Percentiles rank a stretch among this genome's conserved stretches.
Evolutionary conservation across 2,888 invertebrate species (phyloP).

Genomic region (Chironomus riparius): DNA sequence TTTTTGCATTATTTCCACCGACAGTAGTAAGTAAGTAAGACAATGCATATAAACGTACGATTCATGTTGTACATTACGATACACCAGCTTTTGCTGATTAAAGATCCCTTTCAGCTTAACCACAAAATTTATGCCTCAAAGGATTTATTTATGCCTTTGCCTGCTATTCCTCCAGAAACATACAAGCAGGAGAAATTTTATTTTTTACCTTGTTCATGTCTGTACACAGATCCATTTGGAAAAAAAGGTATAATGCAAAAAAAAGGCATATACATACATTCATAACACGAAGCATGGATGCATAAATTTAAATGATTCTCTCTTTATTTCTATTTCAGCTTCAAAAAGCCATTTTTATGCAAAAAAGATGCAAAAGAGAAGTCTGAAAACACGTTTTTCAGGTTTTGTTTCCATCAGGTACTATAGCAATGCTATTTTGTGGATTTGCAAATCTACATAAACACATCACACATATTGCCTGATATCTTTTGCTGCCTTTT

Average conservation of each 20-base stretch:
- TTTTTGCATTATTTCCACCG: background rate
- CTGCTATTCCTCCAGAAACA: too few relatives aligned
- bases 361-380: background rate
- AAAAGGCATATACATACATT: background rate
- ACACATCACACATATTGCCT: background rate
- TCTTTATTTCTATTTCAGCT: background rate
- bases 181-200: background rate
- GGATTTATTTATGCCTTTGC: slow-evolving; percentile 3
- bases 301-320: slow-evolving; percentile 18
- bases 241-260: background rate
- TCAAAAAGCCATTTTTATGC: slow-evolving; percentile 14
- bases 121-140: slow-evolving; percentile 15
- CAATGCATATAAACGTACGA: background rate
- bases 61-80: background rate
- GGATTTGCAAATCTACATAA: background rate
- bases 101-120: slow-evolving; percentile 19
- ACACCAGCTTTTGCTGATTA: slow-evolving; percentile 13
- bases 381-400: slow-evolving; percentile 22
- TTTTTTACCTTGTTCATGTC: background rate
- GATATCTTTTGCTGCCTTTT: background rate
- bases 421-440: background rate
- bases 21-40: background rate
- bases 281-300: slow-evolving; percentile 9
- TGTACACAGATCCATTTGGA: background rate
- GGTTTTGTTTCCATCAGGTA: background rate